phyloP scores from a whole-genome alignment of 2,888 invertebrate genomes.

The Thereva unica region DNA sequence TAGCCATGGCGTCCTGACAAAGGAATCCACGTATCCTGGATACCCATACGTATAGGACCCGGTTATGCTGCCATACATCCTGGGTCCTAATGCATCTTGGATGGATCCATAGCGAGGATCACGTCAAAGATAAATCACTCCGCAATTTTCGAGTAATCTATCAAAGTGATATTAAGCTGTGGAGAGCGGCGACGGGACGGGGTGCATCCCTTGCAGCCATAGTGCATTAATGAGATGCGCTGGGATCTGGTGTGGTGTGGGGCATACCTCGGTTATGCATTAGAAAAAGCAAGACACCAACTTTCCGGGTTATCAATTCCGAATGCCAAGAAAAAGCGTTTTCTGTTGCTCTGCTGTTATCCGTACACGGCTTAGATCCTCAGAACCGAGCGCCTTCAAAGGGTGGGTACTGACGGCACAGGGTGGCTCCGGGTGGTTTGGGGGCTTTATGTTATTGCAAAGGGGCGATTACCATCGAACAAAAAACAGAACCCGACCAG shows the following conservation, averaged over 20 bases:
- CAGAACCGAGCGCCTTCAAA: background rate
- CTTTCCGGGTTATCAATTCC: conserved; percentile 3
- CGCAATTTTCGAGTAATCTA: conserved; percentile 23
- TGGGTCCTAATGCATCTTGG: conserved; percentile 15
- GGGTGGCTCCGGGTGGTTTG: no score
- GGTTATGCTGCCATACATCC: conserved; percentile 23
- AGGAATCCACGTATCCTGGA: conserved; percentile 4
- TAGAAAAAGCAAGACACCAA: background rate
- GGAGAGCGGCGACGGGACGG: background rate
- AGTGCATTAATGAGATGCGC: background rate
- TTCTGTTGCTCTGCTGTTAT: background rate
- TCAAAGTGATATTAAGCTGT: conserved; percentile 9
- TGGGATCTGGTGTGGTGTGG: conserved; percentile 1
- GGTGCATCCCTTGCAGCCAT: background rate
- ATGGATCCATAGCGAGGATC: conserved; percentile 11
- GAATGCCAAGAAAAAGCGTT: background rate
- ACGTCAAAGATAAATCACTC: conserved; percentile 29
- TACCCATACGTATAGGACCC: background rate
- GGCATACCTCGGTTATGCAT: background rate
- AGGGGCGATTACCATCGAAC: background rate
- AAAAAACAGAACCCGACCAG: conserved; percentile 1
- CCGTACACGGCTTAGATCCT: background rate
- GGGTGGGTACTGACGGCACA: background rate
- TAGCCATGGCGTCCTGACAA: background rate
- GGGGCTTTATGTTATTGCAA: background rate